Base-by-base conservation (phyloP, 2,113 vertebrate species). In the Ameiurus melas region DNA sequence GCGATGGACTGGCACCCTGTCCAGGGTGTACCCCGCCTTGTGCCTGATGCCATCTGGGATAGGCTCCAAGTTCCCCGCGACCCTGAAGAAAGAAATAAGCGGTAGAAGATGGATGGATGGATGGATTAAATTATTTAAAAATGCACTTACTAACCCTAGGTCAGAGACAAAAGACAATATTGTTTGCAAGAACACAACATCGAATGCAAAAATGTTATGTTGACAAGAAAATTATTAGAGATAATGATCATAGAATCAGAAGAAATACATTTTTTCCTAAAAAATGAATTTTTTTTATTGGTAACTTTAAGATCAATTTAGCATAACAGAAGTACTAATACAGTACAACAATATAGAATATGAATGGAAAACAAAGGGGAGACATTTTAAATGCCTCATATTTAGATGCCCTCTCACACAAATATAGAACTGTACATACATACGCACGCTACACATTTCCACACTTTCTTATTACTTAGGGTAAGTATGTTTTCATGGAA, bases 231-330 rank as follows among this genome's bases (percentile, higher is more conserved):
- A n/a, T 55, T 14, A 55, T 79, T 8, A 53, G 1, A 78, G 2
- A 47, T 5, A 47, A 51, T 0, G 0, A 12, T 39, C 25, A 47
- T 51, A 1, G 47, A 64, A 51, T 60, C 17, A 60, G 8, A 12
- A 5, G 43, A 13, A 85, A 85, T 22, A 62, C 47, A 14, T 85
- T 80, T 57, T 57, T 87, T 87, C 30, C 85, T 86, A 78, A 85
- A 88, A 91, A 87, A 85, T n/a, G 86, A 89, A 78, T 66, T 47
- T 1, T 89, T 80, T 91, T 91, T 90, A 91, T 91, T 90, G 89
- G 87, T 90, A 78, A 85, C 57, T 83, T 90, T 70, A 83, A 66
- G 87, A 87, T 89, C 79, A 83, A 87, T 66, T 84, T 83, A 86
- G 83, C 85, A 89, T 64, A 89, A 91, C 84, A 88, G 57, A 90